Evolutionary conservation across 1,140 invertebrate genomes (phyloP).

Genomic region (Varroa destructor): DNA sequence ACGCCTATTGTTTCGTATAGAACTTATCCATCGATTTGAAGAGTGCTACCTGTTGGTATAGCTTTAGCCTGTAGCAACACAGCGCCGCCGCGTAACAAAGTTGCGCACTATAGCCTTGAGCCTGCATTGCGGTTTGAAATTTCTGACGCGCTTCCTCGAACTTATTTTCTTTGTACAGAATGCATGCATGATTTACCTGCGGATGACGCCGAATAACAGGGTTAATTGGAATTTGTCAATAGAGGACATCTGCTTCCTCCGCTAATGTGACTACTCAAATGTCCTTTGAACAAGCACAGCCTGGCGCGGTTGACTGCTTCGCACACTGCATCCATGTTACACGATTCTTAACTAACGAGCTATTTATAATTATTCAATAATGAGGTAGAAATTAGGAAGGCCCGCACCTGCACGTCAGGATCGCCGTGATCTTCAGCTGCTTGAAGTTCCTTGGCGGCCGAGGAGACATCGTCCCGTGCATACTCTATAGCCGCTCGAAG

Average conservation of each 20-base stretch:
- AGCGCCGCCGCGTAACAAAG: constrained; percentile 90
- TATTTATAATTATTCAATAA: no score
- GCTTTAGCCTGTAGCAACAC: constrained; percentile 85
- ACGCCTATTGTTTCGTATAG: no score
- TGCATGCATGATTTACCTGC: constrained; percentile 29
- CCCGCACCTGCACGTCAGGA: neutral
- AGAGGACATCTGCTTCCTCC: no score
- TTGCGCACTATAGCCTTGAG: constrained; percentile 65
- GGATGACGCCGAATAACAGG: neutral
- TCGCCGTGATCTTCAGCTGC: constrained; percentile 27
- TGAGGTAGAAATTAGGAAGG: neutral
- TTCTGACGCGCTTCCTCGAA: constrained; percentile 85
- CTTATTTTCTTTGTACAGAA: constrained; percentile 53
- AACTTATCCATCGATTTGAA: no score
- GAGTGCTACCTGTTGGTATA: constrained; percentile 67
- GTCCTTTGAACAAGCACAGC: neutral
- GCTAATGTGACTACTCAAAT: no score
- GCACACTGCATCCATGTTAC: neutral
- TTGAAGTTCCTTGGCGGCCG: constrained; percentile 54
- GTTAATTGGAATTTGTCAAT: neutral
- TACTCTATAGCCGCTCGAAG: constrained; percentile 95
- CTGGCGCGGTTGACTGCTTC: neutral
- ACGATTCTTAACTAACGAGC: no score
- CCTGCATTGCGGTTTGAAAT: constrained; percentile 73
- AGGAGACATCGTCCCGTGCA: constrained; percentile 76